Base-by-base conservation (phyloP, 2,113 vertebrate genomes). In the Microcebus griseorufus region DNA sequence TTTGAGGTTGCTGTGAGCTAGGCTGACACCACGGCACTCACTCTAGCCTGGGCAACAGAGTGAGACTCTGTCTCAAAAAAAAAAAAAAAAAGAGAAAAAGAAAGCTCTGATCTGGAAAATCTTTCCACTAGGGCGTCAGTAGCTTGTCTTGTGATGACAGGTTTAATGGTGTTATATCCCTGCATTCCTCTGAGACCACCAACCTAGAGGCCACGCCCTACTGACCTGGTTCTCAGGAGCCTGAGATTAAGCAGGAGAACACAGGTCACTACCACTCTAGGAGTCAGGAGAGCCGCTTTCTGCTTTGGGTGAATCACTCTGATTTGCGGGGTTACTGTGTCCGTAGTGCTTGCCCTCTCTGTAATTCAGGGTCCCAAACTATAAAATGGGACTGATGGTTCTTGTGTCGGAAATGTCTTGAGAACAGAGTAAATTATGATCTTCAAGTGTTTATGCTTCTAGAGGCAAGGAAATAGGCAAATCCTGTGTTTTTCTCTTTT, bases 121-220 rank as follows among this genome's bases (percentile, higher is more conserved):
- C 93, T 79, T 96, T 27, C 39, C 79, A 8, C 34, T 76, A 58
- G 58, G 42, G 27, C 8, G 1, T 85, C 48, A 39, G 32, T 80
- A 81, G 69, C 91, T 64, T 75, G 73, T 62, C 60, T 65, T 16
- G 73, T 62, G 88, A 90, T 84, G 90, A 95, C 64, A 95, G 75
- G 37, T 67, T 70, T 86, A 75, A 75, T 91, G 90, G 79, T 60
- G 84, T 60, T 20, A 32, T 79, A 75, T 80, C 95, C 81, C 64
- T 64, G n/a, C 65, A n/a, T 90, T 93, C 88, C 65, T 23, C 58
- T 9, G 42, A 75, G 95, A 97, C 96, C 93, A 90, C 95, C 93
- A 53, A 72, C 93, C 69, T 86, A 32, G 93, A 92, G 34, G 64
- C 93, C 39, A 0, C 62, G 11, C 58, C 92, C 83, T n/a, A 1